phyloP scores from a whole-genome alignment of 2,888 invertebrate genomes.

The Cryptophagus acutangulus region DNA sequence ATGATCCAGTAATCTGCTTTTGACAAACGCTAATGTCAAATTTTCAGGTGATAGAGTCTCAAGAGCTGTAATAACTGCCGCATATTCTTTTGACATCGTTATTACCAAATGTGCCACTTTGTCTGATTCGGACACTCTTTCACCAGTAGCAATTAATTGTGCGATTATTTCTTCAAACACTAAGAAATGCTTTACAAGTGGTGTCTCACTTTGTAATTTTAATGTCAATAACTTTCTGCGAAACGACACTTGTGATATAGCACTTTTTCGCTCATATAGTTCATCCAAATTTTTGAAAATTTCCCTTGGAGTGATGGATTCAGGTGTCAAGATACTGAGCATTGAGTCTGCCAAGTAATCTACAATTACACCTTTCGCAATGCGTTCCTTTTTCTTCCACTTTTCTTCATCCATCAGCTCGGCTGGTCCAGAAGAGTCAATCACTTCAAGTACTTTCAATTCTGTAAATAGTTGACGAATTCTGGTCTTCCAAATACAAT shows the following conservation, averaged over 20 bases:
- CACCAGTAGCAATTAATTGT: conserved; percentile 33
- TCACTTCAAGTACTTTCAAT: neutral
- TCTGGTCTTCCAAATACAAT: conserved; percentile 8
- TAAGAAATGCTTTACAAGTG: conserved; percentile 28
- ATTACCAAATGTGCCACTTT: conserved; percentile 36
- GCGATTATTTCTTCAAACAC: conserved; percentile 35
- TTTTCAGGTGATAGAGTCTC: conserved; percentile 35
- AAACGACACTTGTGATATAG: conserved; percentile 18
- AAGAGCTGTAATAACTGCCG: conserved; percentile 37
- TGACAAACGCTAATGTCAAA: conserved; percentile 37
- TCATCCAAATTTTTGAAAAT: conserved; percentile 13
- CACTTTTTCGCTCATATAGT: conserved; percentile 26
- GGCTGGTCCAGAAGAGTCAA: neutral
- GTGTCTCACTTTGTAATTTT: conserved; percentile 9
- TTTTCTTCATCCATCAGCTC: neutral
- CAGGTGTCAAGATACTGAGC: conserved; percentile 3
- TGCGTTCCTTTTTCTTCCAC: neutral
- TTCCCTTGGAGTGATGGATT: neutral
- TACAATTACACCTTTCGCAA: conserved; percentile 2
- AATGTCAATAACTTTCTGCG: conserved; percentile 13
- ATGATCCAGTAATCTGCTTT: conserved; percentile 24
- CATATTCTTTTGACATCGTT: conserved; percentile 34
- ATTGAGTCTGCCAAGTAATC: conserved; percentile 1
- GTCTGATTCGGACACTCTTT: conserved; percentile 34
- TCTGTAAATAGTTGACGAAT: conserved; percentile 1